These are phyloP conservation scores for Synanthedon tipuliformis DNA, from an alignment of 2,888 invertebrate genomes.

Conservation along the genomic window DNA sequence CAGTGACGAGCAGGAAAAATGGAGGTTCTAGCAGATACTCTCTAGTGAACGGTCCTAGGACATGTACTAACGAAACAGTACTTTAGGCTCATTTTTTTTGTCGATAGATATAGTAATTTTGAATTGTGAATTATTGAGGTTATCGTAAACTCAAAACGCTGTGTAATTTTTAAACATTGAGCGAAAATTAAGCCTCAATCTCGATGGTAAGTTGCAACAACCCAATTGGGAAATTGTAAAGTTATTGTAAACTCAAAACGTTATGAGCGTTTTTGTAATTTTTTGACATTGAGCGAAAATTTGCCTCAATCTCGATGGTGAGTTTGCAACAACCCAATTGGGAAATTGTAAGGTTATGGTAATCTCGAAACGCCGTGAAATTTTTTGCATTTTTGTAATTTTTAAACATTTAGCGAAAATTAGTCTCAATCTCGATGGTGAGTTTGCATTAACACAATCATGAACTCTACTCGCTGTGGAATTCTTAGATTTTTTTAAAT, in stretches of 20 bases:
- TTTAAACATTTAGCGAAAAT: not conserved
- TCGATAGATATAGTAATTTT: not conserved
- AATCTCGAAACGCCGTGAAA: not conserved
- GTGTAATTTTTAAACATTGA: not conserved
- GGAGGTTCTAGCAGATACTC: slow-evolving; percentile 83
- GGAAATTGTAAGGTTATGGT: not conserved
- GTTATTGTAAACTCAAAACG: no score
- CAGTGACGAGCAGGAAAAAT: slow-evolving; percentile 72
- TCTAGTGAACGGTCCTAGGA: slow-evolving; percentile 83
- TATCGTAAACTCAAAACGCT: no score
- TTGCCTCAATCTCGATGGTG: not conserved
- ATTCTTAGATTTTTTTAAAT: slow-evolving; percentile 9
- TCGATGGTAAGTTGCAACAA: no score
- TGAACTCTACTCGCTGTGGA: not conserved
- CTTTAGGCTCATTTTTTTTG: slow-evolving; percentile 47
- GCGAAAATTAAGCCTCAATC: not conserved
- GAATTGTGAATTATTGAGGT: not conserved
- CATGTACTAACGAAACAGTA: slow-evolving; percentile 87
- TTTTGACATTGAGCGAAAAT: not conserved
- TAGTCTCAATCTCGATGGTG: not conserved
- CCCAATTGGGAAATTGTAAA: not conserved
- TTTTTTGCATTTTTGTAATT: slow-evolving; percentile 9
- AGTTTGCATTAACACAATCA: not conserved
- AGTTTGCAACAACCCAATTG: not conserved
- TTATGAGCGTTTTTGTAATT: slow-evolving; percentile 6